Conservation (phyloP, 37 sponge, comb jelly and placozoan species). For the Geodia barretti region DNA sequence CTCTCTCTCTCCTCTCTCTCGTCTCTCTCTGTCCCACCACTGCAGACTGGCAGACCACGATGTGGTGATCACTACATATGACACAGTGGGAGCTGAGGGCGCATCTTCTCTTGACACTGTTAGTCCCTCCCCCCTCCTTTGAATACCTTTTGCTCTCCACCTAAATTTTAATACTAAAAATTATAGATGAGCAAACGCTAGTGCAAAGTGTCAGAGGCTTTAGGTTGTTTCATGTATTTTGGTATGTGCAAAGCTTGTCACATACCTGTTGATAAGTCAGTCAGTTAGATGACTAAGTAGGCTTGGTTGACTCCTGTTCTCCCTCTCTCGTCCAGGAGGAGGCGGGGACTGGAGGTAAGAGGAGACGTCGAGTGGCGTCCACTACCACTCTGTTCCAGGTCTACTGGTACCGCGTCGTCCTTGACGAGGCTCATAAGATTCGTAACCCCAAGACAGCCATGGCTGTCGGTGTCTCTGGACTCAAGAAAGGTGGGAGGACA, state of each 20-base stretch:
- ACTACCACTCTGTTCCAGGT: slow-evolving; percentile 52
- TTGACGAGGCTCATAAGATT: slow-evolving; percentile 84
- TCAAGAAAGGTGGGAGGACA: slow-evolving; percentile 49
- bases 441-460: slow-evolving; percentile 66
- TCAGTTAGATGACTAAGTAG: no score
- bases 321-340: no score
- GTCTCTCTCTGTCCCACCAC: not conserved
- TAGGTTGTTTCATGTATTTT: not conserved
- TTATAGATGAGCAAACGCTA: not conserved
- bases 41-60: slow-evolving; percentile 53
- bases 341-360: not conserved
- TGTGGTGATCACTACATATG: slow-evolving; percentile 78
- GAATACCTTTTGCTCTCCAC: not conserved
- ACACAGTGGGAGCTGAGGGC: slow-evolving; percentile 57
- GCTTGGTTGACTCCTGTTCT: no score
- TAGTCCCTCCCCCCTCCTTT: no score
- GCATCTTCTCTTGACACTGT: not conserved
- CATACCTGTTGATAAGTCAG: no score
- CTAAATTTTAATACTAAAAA: not conserved
- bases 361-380: not conserved
- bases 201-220: not conserved
- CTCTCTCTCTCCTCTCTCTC: slow-evolving; percentile 1
- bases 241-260: not conserved
- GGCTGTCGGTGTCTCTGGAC: slow-evolving; percentile 46
- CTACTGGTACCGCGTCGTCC: slow-evolving; percentile 73